Evolutionary conservation across 1,140 invertebrate species (phyloP), one percentile per base, ranked within the genome.

Genomic region (Drosophila burlai): DNA sequence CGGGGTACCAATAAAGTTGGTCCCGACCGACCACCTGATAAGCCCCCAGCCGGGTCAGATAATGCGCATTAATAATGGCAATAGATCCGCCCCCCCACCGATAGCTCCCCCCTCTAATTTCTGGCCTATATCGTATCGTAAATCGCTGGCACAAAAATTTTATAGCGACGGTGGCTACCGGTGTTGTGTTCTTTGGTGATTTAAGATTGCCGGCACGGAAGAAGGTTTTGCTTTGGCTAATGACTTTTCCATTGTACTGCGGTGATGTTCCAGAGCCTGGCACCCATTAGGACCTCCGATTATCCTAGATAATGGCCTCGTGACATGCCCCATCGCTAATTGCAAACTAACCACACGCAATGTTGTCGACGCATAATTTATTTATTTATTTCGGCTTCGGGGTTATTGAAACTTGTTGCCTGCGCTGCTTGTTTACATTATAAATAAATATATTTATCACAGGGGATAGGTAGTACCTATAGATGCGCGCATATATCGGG

Each of bases 391-490:
- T 83, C 38, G 50, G 67, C 67, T 24, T 65, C 29, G 68, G 79
- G 76, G 80, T 83, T 89, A 83, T 89, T 87, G 83, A 87, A 87
- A 87, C 83, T 87, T 86, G 83, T 86, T 86, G 83, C 67, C 50
- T 54, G 55, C 55, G 42, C 63, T 74, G 42, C 63, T 77, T 86
- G 80, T 86, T 87, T 86, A 86, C 84, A 80, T 73, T 67, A 66
- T 49, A 65, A 72, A 68, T 81, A 76, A 40, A 47, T 63, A 59
- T 78, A 67, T 78, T 64, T 81, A 78, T 85, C 63, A 47, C 36
- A 36, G 77, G n/a, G 50, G 46, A 26, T 52, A 34, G 36, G 40
- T 40, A 63, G 47, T 43, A 55, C 54, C 47, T 71, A 26, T 45
- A 36, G 63, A 61, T 31, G 34, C 21, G 50, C 15, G 6, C 61